phyloP scores from a whole-genome alignment of 2,113 vertebrate genomes.

The Festucalex cinctus region DNA sequence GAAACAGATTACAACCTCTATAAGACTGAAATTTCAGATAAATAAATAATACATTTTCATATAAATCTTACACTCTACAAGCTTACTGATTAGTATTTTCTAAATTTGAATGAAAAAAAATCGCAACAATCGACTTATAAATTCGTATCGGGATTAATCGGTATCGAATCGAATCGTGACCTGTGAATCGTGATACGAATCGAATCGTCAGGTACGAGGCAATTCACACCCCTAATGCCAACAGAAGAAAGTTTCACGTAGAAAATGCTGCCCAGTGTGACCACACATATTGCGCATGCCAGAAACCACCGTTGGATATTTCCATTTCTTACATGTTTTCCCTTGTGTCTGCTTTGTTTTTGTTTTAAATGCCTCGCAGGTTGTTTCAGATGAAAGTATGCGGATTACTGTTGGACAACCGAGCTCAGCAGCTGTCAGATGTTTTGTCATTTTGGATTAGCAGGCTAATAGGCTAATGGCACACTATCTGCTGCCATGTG shows the following conservation, averaged over 20 bases:
- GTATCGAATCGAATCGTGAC: too few species aligned
- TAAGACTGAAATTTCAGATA: too few species aligned
- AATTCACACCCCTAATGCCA: too few species aligned
- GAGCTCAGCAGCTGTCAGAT: slow-evolving; percentile 16
- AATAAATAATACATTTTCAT: too few species aligned
- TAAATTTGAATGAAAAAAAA: too few species aligned
- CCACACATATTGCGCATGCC: neutral
- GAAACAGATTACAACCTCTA: too few species aligned
- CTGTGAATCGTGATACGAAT: too few species aligned
- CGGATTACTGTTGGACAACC: neutral
- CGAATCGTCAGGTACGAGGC: too few species aligned
- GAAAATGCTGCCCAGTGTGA: neutral
- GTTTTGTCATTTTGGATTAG: slow-evolving; percentile 15
- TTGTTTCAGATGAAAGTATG: neutral
- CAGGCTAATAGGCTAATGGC: slow-evolving; percentile 47
- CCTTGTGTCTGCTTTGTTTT: neutral
- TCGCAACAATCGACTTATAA: too few species aligned
- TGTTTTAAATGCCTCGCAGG: neutral
- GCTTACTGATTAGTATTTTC: too few species aligned
- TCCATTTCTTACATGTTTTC: neutral
- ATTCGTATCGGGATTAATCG: too few species aligned
- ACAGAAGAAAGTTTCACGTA: neutral
- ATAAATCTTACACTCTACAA: too few species aligned
- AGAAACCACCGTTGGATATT: neutral
- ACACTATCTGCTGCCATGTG: slow-evolving; percentile 56